These are phyloP conservation scores for Temnothorax rugatulus DNA, from an alignment of 2,888 invertebrate species.

Conservation along the genomic window DNA sequence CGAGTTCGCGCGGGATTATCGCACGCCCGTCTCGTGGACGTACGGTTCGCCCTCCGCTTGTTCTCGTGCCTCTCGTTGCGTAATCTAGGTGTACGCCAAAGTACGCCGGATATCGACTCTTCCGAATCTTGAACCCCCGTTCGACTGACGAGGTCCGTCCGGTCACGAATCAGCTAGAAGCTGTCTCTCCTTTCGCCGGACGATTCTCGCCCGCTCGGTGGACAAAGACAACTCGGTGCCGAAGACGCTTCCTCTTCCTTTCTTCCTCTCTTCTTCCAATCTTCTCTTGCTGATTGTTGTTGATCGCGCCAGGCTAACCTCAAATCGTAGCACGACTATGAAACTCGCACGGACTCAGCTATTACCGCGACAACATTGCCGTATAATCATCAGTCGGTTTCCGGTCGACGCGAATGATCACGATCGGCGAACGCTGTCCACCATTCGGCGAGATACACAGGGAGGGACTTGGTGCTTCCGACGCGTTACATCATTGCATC, in stretches of 20 bases:
- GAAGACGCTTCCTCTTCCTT: background rate
- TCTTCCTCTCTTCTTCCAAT: too few relatives aligned
- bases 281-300: background rate
- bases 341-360: background rate
- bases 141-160: background rate
- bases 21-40: slow-evolving; percentile 30
- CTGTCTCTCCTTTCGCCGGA: background rate
- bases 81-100: background rate
- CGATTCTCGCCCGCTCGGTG: too few relatives aligned
- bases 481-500: background rate
- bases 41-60: slow-evolving; percentile 14
- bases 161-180: background rate
- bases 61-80: background rate
- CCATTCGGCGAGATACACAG: background rate
- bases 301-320: background rate
- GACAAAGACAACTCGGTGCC: background rate
- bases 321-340: background rate
- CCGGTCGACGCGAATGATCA: background rate
- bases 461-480: background rate
- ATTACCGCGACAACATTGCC: background rate
- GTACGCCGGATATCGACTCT: background rate
- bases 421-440: background rate
- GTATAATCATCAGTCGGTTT: background rate
- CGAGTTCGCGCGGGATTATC: slow-evolving; percentile 73
- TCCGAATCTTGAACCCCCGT: background rate